Evolutionary conservation across 2,113 vertebrate genomes (phyloP).

Genomic region (Macrotis lagotis): DNA sequence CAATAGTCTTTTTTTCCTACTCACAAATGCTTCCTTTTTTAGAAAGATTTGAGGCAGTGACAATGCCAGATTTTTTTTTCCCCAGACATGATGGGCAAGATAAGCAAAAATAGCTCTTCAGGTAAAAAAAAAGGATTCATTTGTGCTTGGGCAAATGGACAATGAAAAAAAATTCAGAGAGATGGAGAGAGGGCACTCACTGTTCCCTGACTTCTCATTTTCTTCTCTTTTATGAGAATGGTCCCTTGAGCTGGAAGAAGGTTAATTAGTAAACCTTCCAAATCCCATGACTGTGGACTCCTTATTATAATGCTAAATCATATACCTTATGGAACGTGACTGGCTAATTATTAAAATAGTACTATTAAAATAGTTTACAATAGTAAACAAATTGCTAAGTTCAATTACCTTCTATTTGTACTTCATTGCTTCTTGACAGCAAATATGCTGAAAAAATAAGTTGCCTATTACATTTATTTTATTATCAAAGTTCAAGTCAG

Average conservation of each 20-base stretch:
- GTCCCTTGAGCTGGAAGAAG: slow-evolving; percentile 68
- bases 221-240: slow-evolving; percentile 26
- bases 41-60: background rate
- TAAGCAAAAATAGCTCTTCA: background rate
- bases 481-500: no score
- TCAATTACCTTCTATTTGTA: slow-evolving; percentile 80
- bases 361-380: slow-evolving; percentile 78
- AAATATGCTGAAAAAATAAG: slow-evolving; percentile 73
- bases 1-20: slow-evolving; percentile 4
- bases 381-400: slow-evolving; percentile 79
- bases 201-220: background rate
- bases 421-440: slow-evolving; percentile 82
- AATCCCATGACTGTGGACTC: slow-evolving; percentile 45
- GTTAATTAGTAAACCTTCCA: slow-evolving; percentile 71
- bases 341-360: slow-evolving; percentile 81
- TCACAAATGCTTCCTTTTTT: background rate
- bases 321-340: slow-evolving; percentile 68
- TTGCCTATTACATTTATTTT: no score
- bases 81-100: slow-evolving; percentile 2
- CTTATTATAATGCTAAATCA: slow-evolving; percentile 76
- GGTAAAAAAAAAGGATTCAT: slow-evolving; percentile 30
- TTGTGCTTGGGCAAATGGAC: slow-evolving; percentile 44
- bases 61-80: background rate
- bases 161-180: slow-evolving; percentile 44
- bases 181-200: background rate